Base-by-base conservation (phyloP, 2,888 invertebrate species). In the Cloeon dipterum region DNA sequence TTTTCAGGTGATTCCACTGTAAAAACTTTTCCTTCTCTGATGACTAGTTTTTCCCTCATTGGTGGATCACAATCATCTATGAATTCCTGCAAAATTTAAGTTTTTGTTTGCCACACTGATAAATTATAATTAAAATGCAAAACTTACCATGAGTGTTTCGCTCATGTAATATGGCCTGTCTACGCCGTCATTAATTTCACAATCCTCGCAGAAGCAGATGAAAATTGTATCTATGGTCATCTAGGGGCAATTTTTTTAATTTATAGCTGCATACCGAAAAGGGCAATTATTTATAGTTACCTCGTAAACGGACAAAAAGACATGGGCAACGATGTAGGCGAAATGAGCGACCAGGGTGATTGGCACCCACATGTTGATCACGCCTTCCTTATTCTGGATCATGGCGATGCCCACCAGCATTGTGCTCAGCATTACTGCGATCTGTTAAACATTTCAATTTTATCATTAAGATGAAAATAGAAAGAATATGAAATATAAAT, bases 281-380 rank as follows among this genome's bases (percentile, higher is more conserved):
- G n/a, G n/a, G n/a, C n/a, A n/a, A n/a, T n/a, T n/a, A n/a, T n/a
- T n/a, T 17, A 18, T 26, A 47, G 50, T 58, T 54, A 74, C 75
- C 66, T 77, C 75, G 49, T 74, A 77, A 17, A 76, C 67, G 7
- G 74, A 70, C 42, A 78, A 63, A 49, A 76, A 75, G 47, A 72
- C 71, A 49, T 76, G 73, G 3, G 74, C 64, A 20, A 76, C 66
- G 39, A 75, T 59, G 50, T 68, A 75, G 2, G 74, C 67, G 48
- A 75, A 70, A n/a, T 73, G 46, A 39, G 63, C 70, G 19, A 63
- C 65, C 2, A 76, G 47, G 5, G 63, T 49, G 13, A 76, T 56
- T 3, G 74, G 73, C 29, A 75, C 61, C 65, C 68, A 70, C 13
- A 62, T 55, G 47, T 70, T 65, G 35, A 65, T 60, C 2, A 72